phyloP scores from a whole-genome alignment of 2,113 vertebrate genomes.

The Tricholaema leucomelas region DNA sequence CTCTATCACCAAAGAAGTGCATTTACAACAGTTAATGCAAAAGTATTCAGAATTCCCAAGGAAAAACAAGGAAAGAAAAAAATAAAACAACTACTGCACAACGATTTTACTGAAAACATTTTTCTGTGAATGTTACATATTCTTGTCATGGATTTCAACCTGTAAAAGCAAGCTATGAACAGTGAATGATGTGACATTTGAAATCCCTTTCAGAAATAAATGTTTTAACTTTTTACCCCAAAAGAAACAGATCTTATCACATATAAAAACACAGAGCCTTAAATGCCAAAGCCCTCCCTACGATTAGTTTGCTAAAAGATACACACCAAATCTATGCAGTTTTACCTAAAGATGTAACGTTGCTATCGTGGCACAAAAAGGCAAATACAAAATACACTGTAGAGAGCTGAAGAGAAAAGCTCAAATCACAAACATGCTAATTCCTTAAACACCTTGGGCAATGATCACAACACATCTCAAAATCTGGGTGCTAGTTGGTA shows the following conservation, averaged over 20 bases:
- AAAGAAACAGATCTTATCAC: neutral
- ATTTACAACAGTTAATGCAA: neutral
- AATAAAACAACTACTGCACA: neutral
- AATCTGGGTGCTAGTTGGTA: neutral
- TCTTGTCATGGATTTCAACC: neutral
- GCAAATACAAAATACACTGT: neutral
- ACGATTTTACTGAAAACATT: neutral
- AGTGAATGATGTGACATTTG: neutral
- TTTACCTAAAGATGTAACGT: neutral
- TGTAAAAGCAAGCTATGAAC: neutral
- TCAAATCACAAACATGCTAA: neutral
- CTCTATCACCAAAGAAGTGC: neutral
- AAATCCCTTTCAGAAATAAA: slow-evolving; percentile 15
- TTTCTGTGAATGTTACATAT: neutral
- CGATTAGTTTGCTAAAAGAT: neutral
- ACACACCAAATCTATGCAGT: neutral
- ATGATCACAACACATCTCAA: neutral
- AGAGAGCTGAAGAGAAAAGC: neutral
- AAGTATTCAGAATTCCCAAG: neutral
- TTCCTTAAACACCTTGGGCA: neutral
- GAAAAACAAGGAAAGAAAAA: neutral
- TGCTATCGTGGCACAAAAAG: neutral
- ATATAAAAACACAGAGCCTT: neutral
- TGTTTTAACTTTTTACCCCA: neutral
- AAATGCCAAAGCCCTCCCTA: neutral